Base-by-base conservation (phyloP, 2,888 invertebrate genomes). In the Branchipolynoe longqiensis region DNA sequence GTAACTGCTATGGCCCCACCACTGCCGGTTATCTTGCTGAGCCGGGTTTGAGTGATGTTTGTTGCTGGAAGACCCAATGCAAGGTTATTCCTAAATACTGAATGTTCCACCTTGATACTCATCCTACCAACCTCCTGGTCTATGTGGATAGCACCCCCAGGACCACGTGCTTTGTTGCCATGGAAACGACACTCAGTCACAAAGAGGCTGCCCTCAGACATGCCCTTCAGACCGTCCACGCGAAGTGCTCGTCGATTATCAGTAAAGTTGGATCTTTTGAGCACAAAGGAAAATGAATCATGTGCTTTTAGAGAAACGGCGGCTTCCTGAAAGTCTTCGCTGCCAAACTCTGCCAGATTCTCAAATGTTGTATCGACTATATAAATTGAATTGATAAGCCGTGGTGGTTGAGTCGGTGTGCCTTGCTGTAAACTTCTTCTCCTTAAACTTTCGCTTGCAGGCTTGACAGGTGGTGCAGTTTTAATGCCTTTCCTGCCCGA, bases 61-160 rank as follows among this genome's bases (percentile, higher is more conserved):
- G 48, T 48, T 1, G 78, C 78, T 48, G 78, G 78, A 0, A 78
- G 22, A n/a, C 78, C 48, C 28, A 41, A 25, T 25, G 78, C 78
- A 41, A 78, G 1, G 28, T 78, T 78, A 48, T 78, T 41, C 6
- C n/a, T 28, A n/a, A 78, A 78, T 28, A 48, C 28, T 8, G 22
- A 28, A 22, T 78, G 41, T 18, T 41, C 25, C 12, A 78, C 54
- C 54, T 48, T 40, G 8, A 78, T 12, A 41, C 48, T 28, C 28
- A 78, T 25, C 28, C 18, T 40, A 4, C 78, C 78, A 14, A 28
- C 41, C 48, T 40, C 54, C 18, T 78, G 78, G 14, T 41, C 22
- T 14, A 86, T 14, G 22, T 84, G 81, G 22, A 87, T 33, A 6
- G 86, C 87, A 14, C 87, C 87, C 6, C 87, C 87, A 36, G 84